Conservation (phyloP, 2,888 invertebrate genomes). For the Trachelus tabidus region DNA sequence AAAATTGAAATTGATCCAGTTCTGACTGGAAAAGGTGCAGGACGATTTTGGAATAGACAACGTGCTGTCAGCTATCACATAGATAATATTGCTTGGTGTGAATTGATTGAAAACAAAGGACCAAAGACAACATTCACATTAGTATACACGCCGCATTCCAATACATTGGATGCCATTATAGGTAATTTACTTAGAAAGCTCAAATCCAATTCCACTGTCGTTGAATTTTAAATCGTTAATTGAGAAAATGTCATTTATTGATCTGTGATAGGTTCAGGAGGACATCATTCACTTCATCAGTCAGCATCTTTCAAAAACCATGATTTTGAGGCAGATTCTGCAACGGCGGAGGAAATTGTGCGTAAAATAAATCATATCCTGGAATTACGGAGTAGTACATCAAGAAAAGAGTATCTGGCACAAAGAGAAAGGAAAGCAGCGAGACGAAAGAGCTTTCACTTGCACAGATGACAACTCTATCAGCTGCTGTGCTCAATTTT, state of each 20-base stretch:
- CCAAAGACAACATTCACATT: slow-evolving; percentile 80
- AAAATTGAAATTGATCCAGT: slow-evolving; percentile 92
- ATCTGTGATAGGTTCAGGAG: neutral
- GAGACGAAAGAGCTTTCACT: slow-evolving; percentile 72
- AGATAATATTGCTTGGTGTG: slow-evolving; percentile 89
- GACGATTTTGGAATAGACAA: slow-evolving; percentile 71
- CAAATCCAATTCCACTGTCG: neutral
- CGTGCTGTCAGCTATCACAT: slow-evolving; percentile 88
- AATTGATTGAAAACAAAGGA: slow-evolving; percentile 81
- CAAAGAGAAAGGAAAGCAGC: slow-evolving; percentile 78
- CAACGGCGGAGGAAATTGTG: slow-evolving; percentile 83
- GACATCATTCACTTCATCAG: slow-evolving; percentile 58
- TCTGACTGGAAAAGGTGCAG: slow-evolving; percentile 60
- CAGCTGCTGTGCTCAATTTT: slow-evolving; percentile 38
- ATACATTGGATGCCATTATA: slow-evolving; percentile 40
- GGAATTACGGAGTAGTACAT: slow-evolving; percentile 82
- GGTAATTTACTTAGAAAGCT: neutral
- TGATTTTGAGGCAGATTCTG: slow-evolving; percentile 86
- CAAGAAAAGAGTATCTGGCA: slow-evolving; percentile 84
- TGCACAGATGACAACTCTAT: slow-evolving; percentile 60
- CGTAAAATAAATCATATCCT: slow-evolving; percentile 89
- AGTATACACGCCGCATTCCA: slow-evolving; percentile 71
- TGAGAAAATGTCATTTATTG: neutral
- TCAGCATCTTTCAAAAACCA: slow-evolving; percentile 82
- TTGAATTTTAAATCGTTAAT: neutral